Evolutionary conservation across 2,888 invertebrate species (phyloP), one percentile per base, ranked within the genome.

Genomic region (Netelia virgata): DNA sequence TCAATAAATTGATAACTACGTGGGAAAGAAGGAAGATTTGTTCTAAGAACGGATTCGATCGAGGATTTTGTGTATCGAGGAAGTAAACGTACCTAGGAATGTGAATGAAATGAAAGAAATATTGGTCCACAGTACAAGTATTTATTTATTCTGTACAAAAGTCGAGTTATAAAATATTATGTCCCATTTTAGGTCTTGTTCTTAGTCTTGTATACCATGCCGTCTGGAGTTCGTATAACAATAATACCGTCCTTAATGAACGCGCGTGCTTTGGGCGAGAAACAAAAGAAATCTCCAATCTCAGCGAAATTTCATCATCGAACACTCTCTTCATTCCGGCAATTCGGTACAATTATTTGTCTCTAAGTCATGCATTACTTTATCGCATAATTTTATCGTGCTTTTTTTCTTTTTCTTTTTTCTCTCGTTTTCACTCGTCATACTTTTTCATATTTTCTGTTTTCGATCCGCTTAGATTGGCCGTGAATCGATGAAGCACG

Each of bases 81-180:
- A 23, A 11, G 64, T 61, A 59, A 59, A 75, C 55, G n/a, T 53
- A 47, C 20, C 16, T 59, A 23, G 28, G 59, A 55, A 75, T 87
- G 88, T 79, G 47, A 92, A 92, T 91, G 88, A 90, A 92, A 92
- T 92, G 89, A 92, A 91, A 92, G 90, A 92, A 92, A 91, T 92
- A 91, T 92, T 92, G 92, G 92, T 92, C 92, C 92, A 92, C 92
- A 92, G 92, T 92, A 92, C 92, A 92, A 92, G 92, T 92, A 92
- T 92, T 92, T 92, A 92, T 92, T 92, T 92, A 92, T 92, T 92
- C 92, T 92, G 92, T 92, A 92, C 92, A 92, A 92, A 92, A 92
- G 92, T 92, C 92, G 92, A 92, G 92, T 92, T 92, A 92, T 92
- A 92, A 92, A 92, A 92, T 92, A 92, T 92, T 90, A 92, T 92